A percentile compares a stretch with the other conserved stretches of the same genome.
These are phyloP conservation scores for Paelopatides confundens DNA, from an alignment of 53 echinoderm and acorn worm species.

Conservation along the genomic window DNA sequence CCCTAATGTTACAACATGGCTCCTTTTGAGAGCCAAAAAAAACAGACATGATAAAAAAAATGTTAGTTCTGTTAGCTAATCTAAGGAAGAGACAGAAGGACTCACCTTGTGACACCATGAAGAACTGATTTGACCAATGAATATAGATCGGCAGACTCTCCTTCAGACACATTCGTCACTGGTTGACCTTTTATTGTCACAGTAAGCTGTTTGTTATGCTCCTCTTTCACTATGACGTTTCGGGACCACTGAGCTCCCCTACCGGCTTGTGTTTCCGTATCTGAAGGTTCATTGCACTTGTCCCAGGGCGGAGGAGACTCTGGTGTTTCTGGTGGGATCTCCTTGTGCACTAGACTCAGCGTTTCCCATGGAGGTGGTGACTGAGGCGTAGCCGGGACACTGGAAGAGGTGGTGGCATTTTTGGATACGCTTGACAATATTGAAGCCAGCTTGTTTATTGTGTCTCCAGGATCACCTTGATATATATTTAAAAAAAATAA, in stretches of 20 bases:
- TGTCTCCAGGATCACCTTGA: background rate
- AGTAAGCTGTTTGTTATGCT: background rate
- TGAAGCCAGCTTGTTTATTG: constrained; percentile 17
- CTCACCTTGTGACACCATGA: constrained; percentile 44
- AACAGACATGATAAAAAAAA: no score
- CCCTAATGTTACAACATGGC: background rate
- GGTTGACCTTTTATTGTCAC: constrained; percentile 44
- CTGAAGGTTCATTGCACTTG: constrained; percentile 19
- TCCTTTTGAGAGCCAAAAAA: background rate
- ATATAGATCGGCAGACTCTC: background rate
- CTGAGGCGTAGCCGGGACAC: constrained; percentile 20
- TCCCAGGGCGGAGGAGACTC: constrained; percentile 45
- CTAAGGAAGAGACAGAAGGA: background rate
- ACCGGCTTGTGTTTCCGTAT: background rate
- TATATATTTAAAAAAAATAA: no score
- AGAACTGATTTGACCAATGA: constrained; percentile 20
- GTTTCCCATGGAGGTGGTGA: constrained; percentile 50
- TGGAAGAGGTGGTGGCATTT: background rate
- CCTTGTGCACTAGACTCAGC: constrained; percentile 16
- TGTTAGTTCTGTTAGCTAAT: background rate
- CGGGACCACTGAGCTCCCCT: constrained; percentile 9
- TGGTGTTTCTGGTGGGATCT: constrained; percentile 41
- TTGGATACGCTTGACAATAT: constrained; percentile 12
- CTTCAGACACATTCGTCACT: background rate
- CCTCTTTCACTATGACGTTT: constrained; percentile 16